Evolutionary conservation across 2,797 vertebrate species (phyloP), one percentile per base, ranked within the genome.

Genomic region (Pelodytes ibericus): DNA sequence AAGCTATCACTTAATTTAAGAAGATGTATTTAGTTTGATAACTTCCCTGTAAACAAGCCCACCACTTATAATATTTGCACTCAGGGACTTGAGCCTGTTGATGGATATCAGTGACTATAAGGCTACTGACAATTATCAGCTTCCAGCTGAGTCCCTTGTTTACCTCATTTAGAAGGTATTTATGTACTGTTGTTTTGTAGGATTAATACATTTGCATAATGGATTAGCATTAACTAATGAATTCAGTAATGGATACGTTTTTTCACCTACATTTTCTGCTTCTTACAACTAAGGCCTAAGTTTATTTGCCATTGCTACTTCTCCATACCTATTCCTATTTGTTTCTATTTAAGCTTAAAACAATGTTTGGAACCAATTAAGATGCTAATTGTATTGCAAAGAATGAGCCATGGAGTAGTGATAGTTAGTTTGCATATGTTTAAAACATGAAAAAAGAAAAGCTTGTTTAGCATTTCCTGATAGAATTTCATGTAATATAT

Each of bases 161-260:
- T 16, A 27, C 51, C 26, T 51, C 24, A 53, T 53, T 22, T 22
- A 51, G 24, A 29, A 13, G 33, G 41, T 53, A n/a, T 31, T 61
- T 69, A 51, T 15, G 22, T 41, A 39, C 11, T 27, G 36, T 67
- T 66, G 25, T 41, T 77, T 71, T 60, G 39, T 41, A 33, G 58
- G 76, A 68, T 79, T 62, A 75, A 63, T 11, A 68, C 16, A 79
- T 73, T 79, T 79, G 33, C 76, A 73, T 79, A 79, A 73, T 73
- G 63, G 71, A 79, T 73, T 73, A 68, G 63, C 70, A 68, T 62
- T 69, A 61, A 73, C n/a, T 64, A 79, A 79, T 68, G 30, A 24
- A 62, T 7, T n/a, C 44, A 68, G 63, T 57, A 66, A 62, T 73
- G 70, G 41, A 72, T 62, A 56, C 24, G 71, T 57, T 68, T 68